These are phyloP conservation scores for Temnothorax nylanderi DNA, from an alignment of 1,140 invertebrate species.

Conservation along the genomic window DNA sequence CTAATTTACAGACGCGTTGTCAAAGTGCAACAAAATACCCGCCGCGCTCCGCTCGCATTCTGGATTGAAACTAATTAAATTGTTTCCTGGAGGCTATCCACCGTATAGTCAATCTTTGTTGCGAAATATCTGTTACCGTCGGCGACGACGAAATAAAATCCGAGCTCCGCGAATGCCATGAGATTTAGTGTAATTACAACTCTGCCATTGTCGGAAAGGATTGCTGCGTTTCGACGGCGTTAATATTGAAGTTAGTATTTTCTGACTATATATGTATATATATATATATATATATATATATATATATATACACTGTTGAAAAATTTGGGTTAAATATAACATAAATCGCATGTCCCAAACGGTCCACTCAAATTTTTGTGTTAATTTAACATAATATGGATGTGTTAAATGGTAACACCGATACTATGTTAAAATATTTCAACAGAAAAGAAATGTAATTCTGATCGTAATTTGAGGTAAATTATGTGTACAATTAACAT, in stretches of 20 bases:
- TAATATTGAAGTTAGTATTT: constrained; percentile 31
- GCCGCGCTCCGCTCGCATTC: not conserved
- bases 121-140: constrained; percentile 25
- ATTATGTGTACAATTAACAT: too few species aligned
- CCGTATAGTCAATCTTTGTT: constrained; percentile 19
- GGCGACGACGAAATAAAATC: constrained; percentile 23
- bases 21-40: constrained; percentile 27
- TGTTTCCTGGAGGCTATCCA: constrained; percentile 20
- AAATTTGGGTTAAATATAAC: too few species aligned
- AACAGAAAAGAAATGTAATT: too few species aligned
- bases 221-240: not conserved
- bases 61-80: constrained; percentile 51
- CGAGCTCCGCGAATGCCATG: not conserved
- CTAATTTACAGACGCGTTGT: constrained; percentile 31
- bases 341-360: too few species aligned
- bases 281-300: too few species aligned
- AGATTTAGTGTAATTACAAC: constrained; percentile 43
- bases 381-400: too few species aligned
- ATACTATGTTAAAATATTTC: too few species aligned
- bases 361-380: too few species aligned
- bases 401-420: too few species aligned
- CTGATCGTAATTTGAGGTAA: too few species aligned
- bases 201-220: not conserved
- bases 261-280: not conserved
- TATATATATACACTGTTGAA: too few species aligned